phyloP scores from a whole-genome alignment of 2,113 vertebrate species.

The Dinomys branickii region DNA sequence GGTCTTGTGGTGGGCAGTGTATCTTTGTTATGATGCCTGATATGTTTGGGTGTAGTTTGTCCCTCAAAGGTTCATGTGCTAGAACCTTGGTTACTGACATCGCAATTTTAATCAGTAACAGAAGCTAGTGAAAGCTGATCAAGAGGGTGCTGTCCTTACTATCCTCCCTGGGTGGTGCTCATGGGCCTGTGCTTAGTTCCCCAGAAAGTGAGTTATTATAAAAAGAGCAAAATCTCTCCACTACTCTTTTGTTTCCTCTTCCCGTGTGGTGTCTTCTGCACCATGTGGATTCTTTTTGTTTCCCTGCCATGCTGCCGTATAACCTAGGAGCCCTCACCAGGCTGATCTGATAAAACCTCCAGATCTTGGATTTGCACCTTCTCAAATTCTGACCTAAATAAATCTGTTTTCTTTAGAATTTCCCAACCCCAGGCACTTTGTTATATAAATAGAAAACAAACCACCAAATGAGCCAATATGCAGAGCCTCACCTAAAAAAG shows the following conservation, averaged over 20 bases:
- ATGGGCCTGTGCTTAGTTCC: neutral
- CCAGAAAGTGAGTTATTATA: neutral
- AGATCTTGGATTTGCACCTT: neutral
- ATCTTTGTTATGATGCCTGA: neutral
- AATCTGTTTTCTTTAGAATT: neutral
- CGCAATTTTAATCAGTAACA: neutral
- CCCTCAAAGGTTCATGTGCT: neutral
- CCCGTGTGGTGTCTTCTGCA: too few relatives aligned
- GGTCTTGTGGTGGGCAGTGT: neutral
- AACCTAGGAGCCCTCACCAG: neutral
- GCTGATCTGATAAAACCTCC: neutral
- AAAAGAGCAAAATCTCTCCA: neutral
- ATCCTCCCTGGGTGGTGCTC: too few relatives aligned
- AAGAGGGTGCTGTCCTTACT: too few relatives aligned
- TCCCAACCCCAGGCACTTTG: neutral
- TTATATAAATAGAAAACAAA: neutral
- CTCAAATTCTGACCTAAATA: neutral
- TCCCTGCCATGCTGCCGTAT: neutral
- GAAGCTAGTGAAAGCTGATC: too few relatives aligned
- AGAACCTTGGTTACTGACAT: neutral
- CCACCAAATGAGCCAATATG: rapidly evolving
- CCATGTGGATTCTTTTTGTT: neutral
- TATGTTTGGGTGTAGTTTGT: neutral
- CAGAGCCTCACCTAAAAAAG: slow-evolving; percentile 86
- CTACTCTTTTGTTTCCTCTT: neutral